A percentile compares a stretch with the other conserved stretches of the same genome.
phyloP scores from a whole-genome alignment of 2,113 vertebrate genomes.

The Cranoglanis bouderius region DNA sequence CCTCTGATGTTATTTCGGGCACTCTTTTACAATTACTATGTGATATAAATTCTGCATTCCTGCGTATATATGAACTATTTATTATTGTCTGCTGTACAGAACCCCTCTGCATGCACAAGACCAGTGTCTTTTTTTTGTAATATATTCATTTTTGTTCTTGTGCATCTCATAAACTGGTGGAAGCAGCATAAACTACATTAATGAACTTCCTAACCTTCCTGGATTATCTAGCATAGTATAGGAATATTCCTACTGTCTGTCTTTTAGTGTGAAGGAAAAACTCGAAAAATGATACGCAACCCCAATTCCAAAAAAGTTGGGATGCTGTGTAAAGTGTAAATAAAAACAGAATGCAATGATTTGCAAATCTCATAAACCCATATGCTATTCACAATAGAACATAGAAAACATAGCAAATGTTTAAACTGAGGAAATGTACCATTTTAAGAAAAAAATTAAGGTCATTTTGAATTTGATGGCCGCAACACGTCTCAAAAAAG shows the following conservation, averaged over 20 bases:
- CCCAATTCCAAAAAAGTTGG: too few relatives aligned
- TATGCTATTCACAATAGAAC: too few relatives aligned
- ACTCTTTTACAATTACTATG: neutral
- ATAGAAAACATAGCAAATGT: too few relatives aligned
- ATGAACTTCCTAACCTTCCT: neutral
- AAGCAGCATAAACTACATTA: neutral
- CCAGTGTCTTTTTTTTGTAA: neutral
- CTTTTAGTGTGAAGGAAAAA: neutral
- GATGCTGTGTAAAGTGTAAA: too few relatives aligned
- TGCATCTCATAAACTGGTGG: neutral
- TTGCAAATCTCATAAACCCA: too few relatives aligned
- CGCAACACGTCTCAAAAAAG: too few relatives aligned
- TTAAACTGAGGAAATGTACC: too few relatives aligned
- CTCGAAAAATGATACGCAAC: too few relatives aligned
- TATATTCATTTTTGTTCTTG: neutral
- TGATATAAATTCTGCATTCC: neutral
- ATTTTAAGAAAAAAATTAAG: too few relatives aligned
- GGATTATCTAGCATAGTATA: neutral
- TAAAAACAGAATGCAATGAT: too few relatives aligned
- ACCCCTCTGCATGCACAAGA: neutral
- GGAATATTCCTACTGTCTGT: neutral
- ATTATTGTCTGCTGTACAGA: neutral
- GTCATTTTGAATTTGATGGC: too few relatives aligned
- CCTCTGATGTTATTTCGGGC: neutral
- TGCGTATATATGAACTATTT: neutral